Evolutionary conservation across 2,113 vertebrate species (phyloP).

Genomic region (Corythornis madagascariensis): DNA sequence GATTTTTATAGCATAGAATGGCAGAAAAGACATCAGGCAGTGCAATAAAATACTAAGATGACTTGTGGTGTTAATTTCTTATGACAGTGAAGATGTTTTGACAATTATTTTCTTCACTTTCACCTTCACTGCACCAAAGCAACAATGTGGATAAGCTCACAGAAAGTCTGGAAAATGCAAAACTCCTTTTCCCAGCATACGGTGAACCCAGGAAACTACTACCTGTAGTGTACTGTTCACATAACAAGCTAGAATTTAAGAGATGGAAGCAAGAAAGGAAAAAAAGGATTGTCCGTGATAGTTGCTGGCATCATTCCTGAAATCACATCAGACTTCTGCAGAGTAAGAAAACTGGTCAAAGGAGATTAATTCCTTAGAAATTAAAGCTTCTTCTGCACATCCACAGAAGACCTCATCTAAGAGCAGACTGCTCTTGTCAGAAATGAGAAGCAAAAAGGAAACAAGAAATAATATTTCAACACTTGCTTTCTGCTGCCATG

Average conservation of each 20-base stretch:
- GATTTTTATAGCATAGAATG: not conserved
- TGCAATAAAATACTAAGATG: not conserved
- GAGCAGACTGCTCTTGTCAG: not conserved
- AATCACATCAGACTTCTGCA: not conserved
- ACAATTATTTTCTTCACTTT: not conserved
- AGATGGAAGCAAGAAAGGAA: not conserved
- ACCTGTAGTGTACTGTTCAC: not conserved
- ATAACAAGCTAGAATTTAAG: not conserved
- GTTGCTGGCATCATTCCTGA: not conserved
- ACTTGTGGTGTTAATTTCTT: not conserved
- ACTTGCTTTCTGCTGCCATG: not conserved
- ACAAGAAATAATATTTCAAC: not conserved
- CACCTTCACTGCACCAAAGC: not conserved
- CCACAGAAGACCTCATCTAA: not conserved
- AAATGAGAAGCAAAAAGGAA: not conserved
- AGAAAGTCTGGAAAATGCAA: not conserved
- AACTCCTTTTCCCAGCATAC: not conserved
- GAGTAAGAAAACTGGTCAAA: not conserved
- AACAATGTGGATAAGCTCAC: not conserved
- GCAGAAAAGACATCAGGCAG: not conserved
- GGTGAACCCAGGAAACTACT: not conserved
- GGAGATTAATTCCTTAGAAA: not conserved
- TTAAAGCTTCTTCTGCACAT: not conserved
- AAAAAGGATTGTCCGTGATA: fast-evolving
- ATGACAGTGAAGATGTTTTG: not conserved